Evolutionary conservation across 2,113 vertebrate species (phyloP).

Genomic region (mouse (Mus musculus)): GRCm39 chr1:88586501-88587000

Average conservation of each 20-base stretch:
- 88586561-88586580: background rate
- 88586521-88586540: rapidly evolving
- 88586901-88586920: background rate
- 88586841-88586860: background rate
- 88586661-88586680: rapidly evolving
- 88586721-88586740: background rate
- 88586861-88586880: background rate
- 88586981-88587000: no score
- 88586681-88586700: background rate
- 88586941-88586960: background rate
- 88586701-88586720: background rate
- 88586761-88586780: no score
- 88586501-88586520: rapidly evolving
- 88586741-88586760: rapidly evolving
- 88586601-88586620: rapidly evolving
- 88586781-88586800: background rate
- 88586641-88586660: background rate
- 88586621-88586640: background rate
- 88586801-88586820: background rate
- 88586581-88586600: background rate
- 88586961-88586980: background rate
- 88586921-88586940: background rate
- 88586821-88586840: background rate
- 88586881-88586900: background rate
- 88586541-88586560: background rate